Evolutionary conservation across 2,113 vertebrate species (phyloP).

Genomic region (Paedocypris sp.): DNA sequence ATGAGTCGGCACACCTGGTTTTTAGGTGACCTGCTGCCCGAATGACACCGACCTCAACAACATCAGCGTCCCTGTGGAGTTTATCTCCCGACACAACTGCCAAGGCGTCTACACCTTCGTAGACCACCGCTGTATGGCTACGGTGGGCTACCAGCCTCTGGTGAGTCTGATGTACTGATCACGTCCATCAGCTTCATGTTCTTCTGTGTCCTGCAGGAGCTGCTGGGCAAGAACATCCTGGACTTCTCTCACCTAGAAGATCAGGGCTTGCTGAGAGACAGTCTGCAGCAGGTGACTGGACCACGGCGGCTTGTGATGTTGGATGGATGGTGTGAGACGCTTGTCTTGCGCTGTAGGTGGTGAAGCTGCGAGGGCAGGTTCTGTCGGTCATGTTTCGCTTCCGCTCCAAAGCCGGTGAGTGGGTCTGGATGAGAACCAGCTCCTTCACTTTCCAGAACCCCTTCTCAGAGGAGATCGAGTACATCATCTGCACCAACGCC

Average conservation of each 20-base stretch:
- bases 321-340: background rate
- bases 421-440: slow-evolving; percentile 94
- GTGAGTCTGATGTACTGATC: too few relatives aligned
- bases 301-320: background rate
- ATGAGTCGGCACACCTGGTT: too few relatives aligned
- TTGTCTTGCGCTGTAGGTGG: slow-evolving; percentile 62
- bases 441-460: slow-evolving; percentile 99
- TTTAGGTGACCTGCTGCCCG: slow-evolving; percentile 70
- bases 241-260: slow-evolving; percentile 90
- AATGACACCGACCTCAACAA: slow-evolving; percentile 74
- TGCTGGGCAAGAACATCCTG: slow-evolving; percentile 89
- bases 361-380: slow-evolving; percentile 94
- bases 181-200: background rate
- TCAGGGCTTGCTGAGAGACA: slow-evolving; percentile 84
- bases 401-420: slow-evolving; percentile 80
- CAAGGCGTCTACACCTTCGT: slow-evolving; percentile 88
- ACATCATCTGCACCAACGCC: slow-evolving; percentile 97
- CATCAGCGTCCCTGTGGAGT: slow-evolving; percentile 80
- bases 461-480: slow-evolving; percentile 96
- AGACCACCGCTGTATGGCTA: slow-evolving; percentile 83
- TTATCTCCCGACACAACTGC: slow-evolving; percentile 90
- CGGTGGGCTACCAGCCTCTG: slow-evolving; percentile 88
- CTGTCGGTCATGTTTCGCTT: slow-evolving; percentile 98
- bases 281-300: slow-evolving; percentile 83
- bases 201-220: slow-evolving; percentile 62